Conservation (phyloP, 1,140 invertebrate genomes). For the Propsilocerus akamusi region DNA sequence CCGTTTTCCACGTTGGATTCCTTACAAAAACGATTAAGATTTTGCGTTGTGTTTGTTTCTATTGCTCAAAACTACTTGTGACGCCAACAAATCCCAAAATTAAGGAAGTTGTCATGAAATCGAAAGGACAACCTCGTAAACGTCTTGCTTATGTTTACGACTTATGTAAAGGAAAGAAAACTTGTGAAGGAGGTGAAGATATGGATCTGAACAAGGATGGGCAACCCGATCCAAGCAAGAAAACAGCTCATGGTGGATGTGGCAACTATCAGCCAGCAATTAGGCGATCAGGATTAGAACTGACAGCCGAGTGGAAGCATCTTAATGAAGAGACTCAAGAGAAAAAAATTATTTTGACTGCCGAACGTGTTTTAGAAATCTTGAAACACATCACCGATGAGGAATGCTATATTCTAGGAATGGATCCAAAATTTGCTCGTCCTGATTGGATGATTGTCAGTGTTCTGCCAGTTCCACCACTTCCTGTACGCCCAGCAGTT, state of each 20-base stretch:
- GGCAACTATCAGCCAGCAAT: conserved; percentile 94
- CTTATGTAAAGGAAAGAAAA: conserved; percentile 92
- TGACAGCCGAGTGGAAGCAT: conserved; percentile 95
- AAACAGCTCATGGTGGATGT: conserved; percentile 81
- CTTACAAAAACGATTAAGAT: conserved; percentile 96
- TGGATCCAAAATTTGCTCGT: conserved; percentile 87
- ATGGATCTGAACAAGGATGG: conserved; percentile 76
- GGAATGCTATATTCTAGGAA: conserved; percentile 87
- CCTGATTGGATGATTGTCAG: conserved; percentile 99
- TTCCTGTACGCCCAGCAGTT: conserved; percentile 86
- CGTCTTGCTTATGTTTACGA: conserved; percentile 92
- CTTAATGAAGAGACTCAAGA: conserved; percentile 96
- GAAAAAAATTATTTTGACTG: conserved; percentile 80
- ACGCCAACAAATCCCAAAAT: conserved; percentile 93
- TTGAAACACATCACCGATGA: conserved; percentile 95
- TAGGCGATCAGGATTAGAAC: conserved; percentile 69
- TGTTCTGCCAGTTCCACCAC: conserved; percentile 89
- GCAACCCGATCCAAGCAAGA: conserved; percentile 35
- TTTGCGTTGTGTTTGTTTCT: conserved; percentile 91
- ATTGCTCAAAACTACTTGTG: conserved; percentile 89
- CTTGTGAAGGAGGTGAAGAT: conserved; percentile 97
- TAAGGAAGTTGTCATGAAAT: conserved; percentile 92
- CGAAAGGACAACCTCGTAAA: conserved; percentile 91
- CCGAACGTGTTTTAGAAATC: conserved; percentile 92
- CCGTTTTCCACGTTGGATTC: conserved; percentile 97